Evolutionary conservation across 2,113 vertebrate species (phyloP).

Genomic region (Brachypteracias leptosomus): DNA sequence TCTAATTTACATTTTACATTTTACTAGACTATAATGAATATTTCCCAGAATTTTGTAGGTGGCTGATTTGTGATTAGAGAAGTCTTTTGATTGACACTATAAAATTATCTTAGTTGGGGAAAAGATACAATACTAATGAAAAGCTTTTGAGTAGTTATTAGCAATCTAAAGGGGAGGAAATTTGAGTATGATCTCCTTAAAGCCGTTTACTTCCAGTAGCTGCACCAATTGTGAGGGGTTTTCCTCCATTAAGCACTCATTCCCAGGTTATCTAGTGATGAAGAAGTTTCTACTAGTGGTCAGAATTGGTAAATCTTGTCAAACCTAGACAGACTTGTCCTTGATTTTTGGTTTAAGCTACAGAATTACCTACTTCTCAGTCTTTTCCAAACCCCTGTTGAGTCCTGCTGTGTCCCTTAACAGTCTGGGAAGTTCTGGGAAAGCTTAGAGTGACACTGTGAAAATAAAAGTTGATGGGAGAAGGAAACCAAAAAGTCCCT

Average conservation of each 20-base stretch:
- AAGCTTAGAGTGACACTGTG: neutral
- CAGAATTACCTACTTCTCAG: neutral
- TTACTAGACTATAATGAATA: neutral
- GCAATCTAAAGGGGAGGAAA: neutral
- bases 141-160: neutral
- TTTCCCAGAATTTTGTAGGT: neutral
- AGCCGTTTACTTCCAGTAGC: neutral
- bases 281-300: neutral
- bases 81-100: neutral
- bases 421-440: neutral
- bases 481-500: neutral
- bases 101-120: neutral
- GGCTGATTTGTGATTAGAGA: neutral
- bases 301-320: neutral
- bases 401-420: neutral
- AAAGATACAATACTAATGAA: neutral
- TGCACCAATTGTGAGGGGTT: neutral
- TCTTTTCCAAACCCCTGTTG: neutral
- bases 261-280: neutral
- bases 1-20: neutral
- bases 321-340: neutral
- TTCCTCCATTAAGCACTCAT: neutral
- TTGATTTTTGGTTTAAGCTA: neutral
- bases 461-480: neutral
- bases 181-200: neutral